Evolutionary conservation across 2,888 invertebrate species (phyloP).

Genomic region (Laspeyria flexula): DNA sequence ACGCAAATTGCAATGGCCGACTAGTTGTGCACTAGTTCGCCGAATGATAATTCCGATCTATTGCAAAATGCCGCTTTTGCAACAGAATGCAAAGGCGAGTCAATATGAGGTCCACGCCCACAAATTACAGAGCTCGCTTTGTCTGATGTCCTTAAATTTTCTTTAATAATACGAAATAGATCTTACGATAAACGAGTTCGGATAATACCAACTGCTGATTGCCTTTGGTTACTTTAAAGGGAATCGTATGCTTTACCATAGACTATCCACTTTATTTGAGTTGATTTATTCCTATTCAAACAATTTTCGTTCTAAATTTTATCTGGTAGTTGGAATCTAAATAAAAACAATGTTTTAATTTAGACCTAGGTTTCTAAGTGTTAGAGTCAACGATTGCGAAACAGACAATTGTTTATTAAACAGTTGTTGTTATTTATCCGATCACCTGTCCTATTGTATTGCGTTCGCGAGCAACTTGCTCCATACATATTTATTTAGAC

Average conservation of each 20-base stretch:
- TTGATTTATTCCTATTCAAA: no score
- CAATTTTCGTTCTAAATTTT: no score
- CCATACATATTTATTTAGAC: constrained; percentile 28
- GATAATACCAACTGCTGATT: constrained; percentile 8
- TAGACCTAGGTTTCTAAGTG: constrained; percentile 56
- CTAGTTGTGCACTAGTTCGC: constrained; percentile 81
- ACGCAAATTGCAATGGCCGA: constrained; percentile 63
- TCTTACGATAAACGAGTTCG: constrained; percentile 22
- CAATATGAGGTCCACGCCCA: constrained; percentile 79
- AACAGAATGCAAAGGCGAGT: constrained; percentile 75
- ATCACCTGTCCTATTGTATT: constrained; percentile 51
- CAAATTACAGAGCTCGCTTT: constrained; percentile 73
- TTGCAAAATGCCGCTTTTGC: constrained; percentile 77
- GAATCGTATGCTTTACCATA: no score
- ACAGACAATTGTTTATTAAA: constrained; percentile 63
- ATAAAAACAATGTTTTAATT: constrained; percentile 42
- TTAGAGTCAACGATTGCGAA: constrained; percentile 58
- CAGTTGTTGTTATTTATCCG: constrained; percentile 51
- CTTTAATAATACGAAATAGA: constrained; percentile 41
- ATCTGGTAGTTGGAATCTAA: constrained; percentile 14
- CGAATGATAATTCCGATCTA: constrained; percentile 82
- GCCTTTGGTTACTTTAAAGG: no score
- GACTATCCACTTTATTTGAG: no score
- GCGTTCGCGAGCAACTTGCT: constrained; percentile 31
- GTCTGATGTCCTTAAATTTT: constrained; percentile 64